Evolutionary conservation across 37 sponge, comb jelly and placozoan genomes (phyloP), one percentile per base, ranked within the genome.

Genomic region (Tethya wilhelma): DNA sequence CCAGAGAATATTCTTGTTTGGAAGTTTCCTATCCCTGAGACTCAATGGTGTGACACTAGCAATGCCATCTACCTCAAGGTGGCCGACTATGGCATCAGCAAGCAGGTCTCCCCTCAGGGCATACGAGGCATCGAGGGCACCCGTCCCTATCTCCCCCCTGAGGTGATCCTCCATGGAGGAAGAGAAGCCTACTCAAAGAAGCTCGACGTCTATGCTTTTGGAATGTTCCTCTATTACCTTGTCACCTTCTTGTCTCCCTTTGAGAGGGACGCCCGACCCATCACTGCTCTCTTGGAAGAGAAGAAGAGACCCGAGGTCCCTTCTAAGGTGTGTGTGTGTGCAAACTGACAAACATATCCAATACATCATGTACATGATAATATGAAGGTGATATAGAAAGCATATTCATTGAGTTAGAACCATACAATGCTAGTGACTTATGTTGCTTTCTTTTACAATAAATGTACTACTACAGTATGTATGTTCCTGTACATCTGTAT

Each of bases 21-120:
- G 90, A 66, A 75, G 74, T 92, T 89, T 56, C 95, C 95, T 29
- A 36, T 41, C 2, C 93, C 93, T 30, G 56, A 49, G 28, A 56
- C 56, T 0, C 87, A 87, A 64, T 87, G 90, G 89, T n/a, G n/a
- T n/a, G 34, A 38, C 38, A 30, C 39, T 2, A 64, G 69, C 34
- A 40, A 60, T 30, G 4, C 44, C 1, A 72, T 95, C 3, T 46
- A 32, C 36, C 41, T 95, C 66, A 95, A 95, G 62, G 56, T 95
- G 0, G 93, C 95, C 25, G 95, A 95, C 75, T 95, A 95, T 59
- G 95, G 95, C 25, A 88, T 95, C 46, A 87, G 93, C 68, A 79
- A 79, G 60, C 72, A 75, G 44, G 53, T 67, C 57, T 56, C 82
- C 44, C 82, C 93, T 31, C 85, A 81, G 79, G 95, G 95, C 29